A percentile compares a stretch with the other conserved stretches of the same genome.
phyloP scores from a whole-genome alignment of 2,888 invertebrate genomes.

The Oxystoma pomonae region DNA sequence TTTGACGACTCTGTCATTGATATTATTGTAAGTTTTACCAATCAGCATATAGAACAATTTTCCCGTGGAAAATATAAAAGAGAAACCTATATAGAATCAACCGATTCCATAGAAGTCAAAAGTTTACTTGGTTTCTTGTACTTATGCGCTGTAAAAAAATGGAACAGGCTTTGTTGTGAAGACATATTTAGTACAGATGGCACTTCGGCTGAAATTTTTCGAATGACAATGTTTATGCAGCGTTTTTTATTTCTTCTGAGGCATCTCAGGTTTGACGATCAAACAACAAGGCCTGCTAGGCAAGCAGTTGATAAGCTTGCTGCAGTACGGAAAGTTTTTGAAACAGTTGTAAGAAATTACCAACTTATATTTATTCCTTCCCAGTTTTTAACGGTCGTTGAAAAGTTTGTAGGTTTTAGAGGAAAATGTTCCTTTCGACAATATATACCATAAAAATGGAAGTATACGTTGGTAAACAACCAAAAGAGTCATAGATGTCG shows the following conservation, averaged over 20 bases:
- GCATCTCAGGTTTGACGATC: constrained; percentile 1
- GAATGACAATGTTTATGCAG: background rate
- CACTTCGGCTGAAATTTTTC: background rate
- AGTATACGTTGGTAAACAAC: no score
- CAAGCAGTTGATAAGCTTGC: constrained; percentile 7
- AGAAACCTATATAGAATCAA: background rate
- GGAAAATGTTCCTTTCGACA: no score
- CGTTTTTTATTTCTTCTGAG: background rate
- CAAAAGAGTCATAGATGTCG: no score
- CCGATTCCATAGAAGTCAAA: background rate
- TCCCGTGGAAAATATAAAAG: background rate
- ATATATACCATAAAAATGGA: no score
- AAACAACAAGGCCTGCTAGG: background rate
- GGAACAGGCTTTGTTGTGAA: background rate
- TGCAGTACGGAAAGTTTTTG: constrained; percentile 11
- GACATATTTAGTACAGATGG: background rate
- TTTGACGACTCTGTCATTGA: background rate
- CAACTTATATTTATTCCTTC: background rate
- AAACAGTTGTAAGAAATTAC: background rate
- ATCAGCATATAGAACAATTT: background rate
- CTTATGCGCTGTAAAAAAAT: background rate
- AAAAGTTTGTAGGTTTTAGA: no score
- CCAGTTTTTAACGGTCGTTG: no score
- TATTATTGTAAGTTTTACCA: background rate
- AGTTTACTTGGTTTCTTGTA: background rate